A percentile compares a stretch with the other conserved stretches of the same genome.
Evolutionary conservation across 2,113 vertebrate genomes (phyloP).

Genomic region (Rhinoderma darwinii): DNA sequence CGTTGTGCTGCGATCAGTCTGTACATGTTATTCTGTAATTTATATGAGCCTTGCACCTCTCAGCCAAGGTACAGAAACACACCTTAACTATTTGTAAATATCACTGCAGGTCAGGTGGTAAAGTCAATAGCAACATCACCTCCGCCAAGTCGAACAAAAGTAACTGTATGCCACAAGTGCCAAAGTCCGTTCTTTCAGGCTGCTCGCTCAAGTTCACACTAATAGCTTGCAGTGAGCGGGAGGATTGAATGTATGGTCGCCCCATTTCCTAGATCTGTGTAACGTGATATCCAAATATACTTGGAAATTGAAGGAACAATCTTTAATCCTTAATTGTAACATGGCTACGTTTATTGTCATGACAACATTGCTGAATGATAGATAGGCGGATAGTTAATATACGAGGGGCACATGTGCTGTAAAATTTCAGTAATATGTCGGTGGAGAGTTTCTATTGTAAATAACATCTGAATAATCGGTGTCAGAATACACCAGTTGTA

Average conservation of each 20-base stretch:
- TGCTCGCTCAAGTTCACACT: not conserved
- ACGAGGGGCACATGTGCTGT: not conserved
- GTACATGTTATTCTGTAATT: not conserved
- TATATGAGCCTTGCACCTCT: not conserved
- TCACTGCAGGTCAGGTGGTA: constrained; percentile 23
- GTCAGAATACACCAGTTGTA: too few species aligned
- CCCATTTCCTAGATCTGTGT: not conserved
- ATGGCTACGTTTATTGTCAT: not conserved
- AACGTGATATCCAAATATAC: not conserved
- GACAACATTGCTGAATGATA: not conserved
- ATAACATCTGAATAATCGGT: too few species aligned
- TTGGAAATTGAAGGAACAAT: not conserved
- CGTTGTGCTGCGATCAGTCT: not conserved
- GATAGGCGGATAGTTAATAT: not conserved
- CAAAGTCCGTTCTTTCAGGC: constrained; percentile 27
- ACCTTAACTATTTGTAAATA: constrained; percentile 22
- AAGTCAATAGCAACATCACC: constrained; percentile 31
- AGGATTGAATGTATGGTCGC: too few species aligned
- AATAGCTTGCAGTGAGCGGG: not conserved
- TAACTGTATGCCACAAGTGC: not conserved
- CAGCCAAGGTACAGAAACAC: constrained; percentile 19
- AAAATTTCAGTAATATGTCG: not conserved
- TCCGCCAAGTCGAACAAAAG: constrained; percentile 42
- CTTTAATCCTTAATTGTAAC: not conserved
- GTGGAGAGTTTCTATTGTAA: not conserved